phyloP scores from a whole-genome alignment of 2,113 vertebrate species.

The Cyphomyrus discorhynchus region DNA sequence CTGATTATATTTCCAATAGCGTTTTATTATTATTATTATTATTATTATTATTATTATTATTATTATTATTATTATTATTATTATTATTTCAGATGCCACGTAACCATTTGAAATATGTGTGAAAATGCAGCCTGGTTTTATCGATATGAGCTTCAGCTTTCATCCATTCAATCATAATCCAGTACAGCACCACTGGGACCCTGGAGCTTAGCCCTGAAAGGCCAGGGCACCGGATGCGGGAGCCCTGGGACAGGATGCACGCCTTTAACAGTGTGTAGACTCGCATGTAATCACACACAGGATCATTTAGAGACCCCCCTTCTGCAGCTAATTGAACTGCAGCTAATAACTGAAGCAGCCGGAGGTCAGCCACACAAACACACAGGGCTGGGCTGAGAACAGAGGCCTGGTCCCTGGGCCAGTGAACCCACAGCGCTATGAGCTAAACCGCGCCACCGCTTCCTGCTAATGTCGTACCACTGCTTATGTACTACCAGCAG shows the following conservation, averaged over 20 bases:
- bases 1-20: neutral
- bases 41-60: neutral
- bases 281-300: neutral
- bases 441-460: no score
- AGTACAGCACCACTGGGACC: neutral
- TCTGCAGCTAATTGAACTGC: no score
- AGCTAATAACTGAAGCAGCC: no score
- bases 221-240: neutral
- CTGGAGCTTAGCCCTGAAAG: neutral
- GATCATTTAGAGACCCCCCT: neutral
- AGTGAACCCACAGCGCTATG: neutral
- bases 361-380: neutral
- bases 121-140: neutral
- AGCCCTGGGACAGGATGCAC: neutral
- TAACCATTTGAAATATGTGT: neutral
- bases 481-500: neutral
- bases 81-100: neutral
- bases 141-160: neutral
- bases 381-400: neutral
- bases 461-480: neutral
- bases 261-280: neutral
- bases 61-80: neutral
- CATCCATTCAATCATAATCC: neutral
- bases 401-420: neutral
- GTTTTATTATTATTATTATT: neutral